Evolutionary conservation across 2,888 invertebrate genomes (phyloP).

Genomic region (Thyatira batis): DNA sequence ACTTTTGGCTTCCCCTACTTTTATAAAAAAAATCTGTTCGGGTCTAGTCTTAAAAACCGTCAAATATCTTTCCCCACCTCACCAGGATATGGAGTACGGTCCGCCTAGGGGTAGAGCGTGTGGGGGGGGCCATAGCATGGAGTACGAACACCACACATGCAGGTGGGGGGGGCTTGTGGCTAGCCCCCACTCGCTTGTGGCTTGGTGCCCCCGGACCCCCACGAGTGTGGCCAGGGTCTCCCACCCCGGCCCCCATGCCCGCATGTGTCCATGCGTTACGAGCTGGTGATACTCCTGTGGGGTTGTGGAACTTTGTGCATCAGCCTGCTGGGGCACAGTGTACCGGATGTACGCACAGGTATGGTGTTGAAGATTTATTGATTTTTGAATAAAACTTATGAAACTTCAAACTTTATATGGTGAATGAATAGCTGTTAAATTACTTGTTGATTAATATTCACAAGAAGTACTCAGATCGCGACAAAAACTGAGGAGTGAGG

Average conservation of each 20-base stretch:
- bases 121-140: constrained; percentile 39
- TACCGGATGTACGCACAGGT: constrained; percentile 90
- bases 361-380: constrained; percentile 14
- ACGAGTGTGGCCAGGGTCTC: constrained; percentile 44
- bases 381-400: background rate
- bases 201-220: constrained; percentile 63
- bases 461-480: no score
- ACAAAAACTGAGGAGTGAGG: no score
- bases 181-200: constrained; percentile 58
- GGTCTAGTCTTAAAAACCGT: no score
- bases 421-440: no score
- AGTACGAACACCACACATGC: constrained; percentile 56
- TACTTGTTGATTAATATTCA: no score
- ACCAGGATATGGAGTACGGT: constrained; percentile 86
- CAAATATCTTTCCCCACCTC: background rate
- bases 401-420: no score
- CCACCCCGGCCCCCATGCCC: constrained; percentile 65
- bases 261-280: constrained; percentile 92
- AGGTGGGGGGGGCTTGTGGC: constrained; percentile 41
- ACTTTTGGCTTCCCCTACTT: no score
- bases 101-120: constrained; percentile 84
- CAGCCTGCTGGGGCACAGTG: constrained; percentile 86
- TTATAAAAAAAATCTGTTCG: no score
- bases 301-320: constrained; percentile 93
- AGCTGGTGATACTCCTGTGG: constrained; percentile 89